Conservation (phyloP, 2,888 invertebrate genomes). For the Rapana venosa region DNA sequence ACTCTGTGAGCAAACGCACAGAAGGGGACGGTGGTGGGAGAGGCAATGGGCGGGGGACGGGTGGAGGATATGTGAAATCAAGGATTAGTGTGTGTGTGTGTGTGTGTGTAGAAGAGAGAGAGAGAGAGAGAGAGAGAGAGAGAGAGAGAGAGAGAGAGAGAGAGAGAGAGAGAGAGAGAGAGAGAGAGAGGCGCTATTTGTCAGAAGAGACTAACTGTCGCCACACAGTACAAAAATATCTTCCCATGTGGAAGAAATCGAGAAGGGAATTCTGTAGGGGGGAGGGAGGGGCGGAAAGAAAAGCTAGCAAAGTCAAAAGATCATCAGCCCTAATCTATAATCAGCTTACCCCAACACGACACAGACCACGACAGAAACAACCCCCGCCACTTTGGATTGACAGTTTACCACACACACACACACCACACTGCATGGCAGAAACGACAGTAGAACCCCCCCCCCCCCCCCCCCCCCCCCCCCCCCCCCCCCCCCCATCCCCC, state of each 20-base stretch:
- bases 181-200: neutral
- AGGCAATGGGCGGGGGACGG: neutral
- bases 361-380: too few species aligned
- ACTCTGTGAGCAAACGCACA: too few species aligned
- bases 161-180: too few species aligned
- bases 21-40: neutral
- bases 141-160: neutral
- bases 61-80: neutral
- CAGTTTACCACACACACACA: neutral
- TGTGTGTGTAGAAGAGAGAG: neutral
- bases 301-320: neutral
- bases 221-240: too few species aligned
- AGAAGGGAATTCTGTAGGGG: neutral
- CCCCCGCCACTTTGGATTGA: neutral
- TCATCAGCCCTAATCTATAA: slow-evolving; percentile 16
- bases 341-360: neutral
- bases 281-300: neutral
- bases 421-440: too few species aligned
- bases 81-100: neutral
- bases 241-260: too few species aligned
- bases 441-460: too few species aligned
- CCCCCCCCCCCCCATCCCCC: too few species aligned
- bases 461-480: too few species aligned
- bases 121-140: neutral
- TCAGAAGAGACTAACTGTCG: too few species aligned